Evolutionary conservation across 2,113 vertebrate species (phyloP).

Genomic region (Mormyrus lacerda): DNA sequence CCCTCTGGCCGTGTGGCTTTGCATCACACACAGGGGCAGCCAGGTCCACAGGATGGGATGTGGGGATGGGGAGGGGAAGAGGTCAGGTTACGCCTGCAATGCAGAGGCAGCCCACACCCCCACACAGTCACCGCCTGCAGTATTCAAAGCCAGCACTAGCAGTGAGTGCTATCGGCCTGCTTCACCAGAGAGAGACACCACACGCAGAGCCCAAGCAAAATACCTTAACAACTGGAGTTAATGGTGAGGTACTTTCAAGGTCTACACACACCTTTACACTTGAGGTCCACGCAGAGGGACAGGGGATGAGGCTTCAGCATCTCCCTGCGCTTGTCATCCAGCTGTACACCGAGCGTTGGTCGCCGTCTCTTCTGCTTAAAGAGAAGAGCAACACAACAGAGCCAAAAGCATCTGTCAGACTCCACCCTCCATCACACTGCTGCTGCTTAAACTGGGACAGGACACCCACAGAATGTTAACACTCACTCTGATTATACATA

Average conservation of each 20-base stretch:
- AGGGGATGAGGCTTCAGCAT: constrained; percentile 91
- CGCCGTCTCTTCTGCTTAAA: constrained; percentile 78
- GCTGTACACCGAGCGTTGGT: constrained; percentile 82
- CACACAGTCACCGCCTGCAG: not conserved
- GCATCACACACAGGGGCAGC: not conserved
- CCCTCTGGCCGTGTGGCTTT: not conserved
- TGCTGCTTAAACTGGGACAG: not conserved
- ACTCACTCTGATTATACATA: not conserved
- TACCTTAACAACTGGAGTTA: not conserved
- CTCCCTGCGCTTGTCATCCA: constrained; percentile 93
- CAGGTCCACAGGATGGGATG: not conserved
- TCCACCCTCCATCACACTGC: not conserved
- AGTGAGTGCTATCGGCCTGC: not conserved
- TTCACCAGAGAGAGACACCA: not conserved
- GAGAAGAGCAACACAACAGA: not conserved
- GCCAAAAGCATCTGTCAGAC: not conserved
- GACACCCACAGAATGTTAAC: not conserved
- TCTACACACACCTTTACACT: constrained; percentile 76
- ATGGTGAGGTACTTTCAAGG: not conserved
- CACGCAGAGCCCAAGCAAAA: not conserved
- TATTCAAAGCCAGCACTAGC: constrained; percentile 39
- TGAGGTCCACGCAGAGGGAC: constrained; percentile 77
- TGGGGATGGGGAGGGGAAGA: not conserved
- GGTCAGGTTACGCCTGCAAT: constrained; percentile 57
- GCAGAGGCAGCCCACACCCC: constrained; percentile 44